Evolutionary conservation across 2,113 vertebrate genomes (phyloP), one percentile per base, ranked within the genome.

Genomic region (Nansenia antarctica): DNA sequence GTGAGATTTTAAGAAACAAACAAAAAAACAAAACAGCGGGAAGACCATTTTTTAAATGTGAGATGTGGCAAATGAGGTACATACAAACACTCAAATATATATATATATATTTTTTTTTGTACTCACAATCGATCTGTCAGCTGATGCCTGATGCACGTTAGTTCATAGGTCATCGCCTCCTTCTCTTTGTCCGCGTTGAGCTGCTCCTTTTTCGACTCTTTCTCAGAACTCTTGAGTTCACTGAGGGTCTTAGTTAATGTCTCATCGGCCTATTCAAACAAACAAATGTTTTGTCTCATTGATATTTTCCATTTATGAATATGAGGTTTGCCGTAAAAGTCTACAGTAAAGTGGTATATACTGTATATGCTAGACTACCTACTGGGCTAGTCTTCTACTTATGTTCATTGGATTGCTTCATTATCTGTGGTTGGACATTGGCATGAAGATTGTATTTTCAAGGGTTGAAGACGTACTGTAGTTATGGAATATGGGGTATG

Each of bases 41-140:
- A n/a, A n/a, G n/a, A n/a, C n/a, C n/a, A n/a, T n/a, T n/a, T n/a
- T n/a, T n/a, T n/a, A n/a, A n/a, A n/a, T n/a, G n/a, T n/a, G n/a
- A n/a, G n/a, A n/a, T n/a, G n/a, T n/a, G 37, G 9, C 1, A 12
- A 39, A 39, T 39, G 37, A 39, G 9, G 37, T 37, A 37, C 35
- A 5, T 37, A 5, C 5, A 37, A 14, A 12, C 37, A 39, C 37
- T 39, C 3, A 4, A 42, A 18, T 42, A 54, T 9, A 14, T 49
- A 34, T n/a, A 15, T 20, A 66, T 8, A 12, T 31, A 9, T 12
- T 6, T 15, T 22, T 7, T 11, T 8, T 30, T n/a, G 72, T 72
- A 82, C 90, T 92, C 86, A 94, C 89, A 81, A 30, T 70, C 18
- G 82, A 2, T 81, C 61, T 22, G 42, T 67, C 20, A 90, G 74